Base-by-base conservation (phyloP, 2,888 invertebrate genomes). In the Chironomus tentans region DNA sequence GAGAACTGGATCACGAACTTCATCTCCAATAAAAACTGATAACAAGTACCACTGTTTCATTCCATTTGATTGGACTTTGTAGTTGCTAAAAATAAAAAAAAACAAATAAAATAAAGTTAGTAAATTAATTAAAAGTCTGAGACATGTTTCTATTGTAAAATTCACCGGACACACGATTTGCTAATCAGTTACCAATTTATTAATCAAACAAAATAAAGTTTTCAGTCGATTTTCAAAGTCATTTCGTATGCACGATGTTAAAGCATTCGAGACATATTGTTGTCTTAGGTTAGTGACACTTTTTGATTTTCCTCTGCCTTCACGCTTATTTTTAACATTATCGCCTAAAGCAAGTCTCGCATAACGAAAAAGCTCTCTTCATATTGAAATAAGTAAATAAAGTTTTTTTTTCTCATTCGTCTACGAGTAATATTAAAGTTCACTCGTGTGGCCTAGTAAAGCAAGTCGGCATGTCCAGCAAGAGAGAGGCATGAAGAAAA, bases 1-100 rank as follows among this genome's bases (percentile, higher is more conserved):
- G 76, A 94, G 87, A 79, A 87, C 88, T 13, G 92, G 90, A 76
- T 93, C 93, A 18, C 91, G 91, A 77, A 94, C 90, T 81, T 93
- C 92, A 84, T 94, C 92, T 38, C 94, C 94, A 77, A 94, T 85
- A 84, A 94, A 94, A 78, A 94, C 92, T 81, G 93, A 94, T 78
- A 94, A 88, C 50, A 94, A 86, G 83, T 93, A 94, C 84, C 91
- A 91, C 85, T 94, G 92, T 83, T 93, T 91, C 81, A 89, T 88
- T 79, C 88, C 88, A 79, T 90, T 90, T 50, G 91, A 88, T 70
- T 92, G 91, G 75, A 88, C 86, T 84, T 91, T 92, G 87, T 93
- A 93, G 80, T 91, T 91, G 80, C 93, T 94, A 87, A 70, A 86
- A 84, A 82, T 79, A 69, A 78, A 79, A n/a, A n/a, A n/a, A n/a